A percentile compares a stretch with the other conserved stretches of the same genome.
Conservation (phyloP, 2,113 vertebrate species). For the Bombycilla garrulus region DNA sequence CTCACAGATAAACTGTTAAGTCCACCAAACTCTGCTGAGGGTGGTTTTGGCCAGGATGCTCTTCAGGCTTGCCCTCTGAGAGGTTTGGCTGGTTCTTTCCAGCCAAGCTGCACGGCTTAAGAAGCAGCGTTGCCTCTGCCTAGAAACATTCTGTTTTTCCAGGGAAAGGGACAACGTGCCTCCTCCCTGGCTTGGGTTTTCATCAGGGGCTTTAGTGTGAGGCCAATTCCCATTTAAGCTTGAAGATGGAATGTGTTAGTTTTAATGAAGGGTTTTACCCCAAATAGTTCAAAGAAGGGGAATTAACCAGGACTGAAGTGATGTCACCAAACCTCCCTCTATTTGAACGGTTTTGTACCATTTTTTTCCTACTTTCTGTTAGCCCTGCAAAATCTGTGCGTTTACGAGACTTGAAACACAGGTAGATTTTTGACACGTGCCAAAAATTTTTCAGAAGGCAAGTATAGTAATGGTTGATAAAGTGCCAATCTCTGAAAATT, state of each 20-base stretch:
- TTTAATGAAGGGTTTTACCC: background rate
- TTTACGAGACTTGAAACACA: background rate
- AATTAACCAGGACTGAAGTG: background rate
- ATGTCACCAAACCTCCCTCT: background rate
- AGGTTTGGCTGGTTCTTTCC: background rate
- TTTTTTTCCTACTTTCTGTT: background rate
- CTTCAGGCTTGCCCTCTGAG: background rate
- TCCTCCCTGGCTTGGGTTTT: background rate
- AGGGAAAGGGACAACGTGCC: fast-evolving
- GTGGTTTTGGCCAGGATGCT: background rate
- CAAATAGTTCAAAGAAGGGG: background rate
- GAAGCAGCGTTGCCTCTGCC: background rate
- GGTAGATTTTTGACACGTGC: background rate
- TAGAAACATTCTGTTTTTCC: background rate
- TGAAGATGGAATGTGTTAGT: background rate
- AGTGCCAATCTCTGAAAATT: slow-evolving; percentile 7
- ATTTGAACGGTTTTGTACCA: background rate
- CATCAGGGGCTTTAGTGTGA: background rate
- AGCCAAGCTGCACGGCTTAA: background rate
- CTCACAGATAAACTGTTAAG: background rate
- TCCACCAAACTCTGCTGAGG: background rate
- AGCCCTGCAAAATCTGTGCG: background rate
- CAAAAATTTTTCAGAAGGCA: background rate
- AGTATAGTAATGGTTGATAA: slow-evolving; percentile 7
- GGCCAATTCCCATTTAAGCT: background rate